phyloP scores from a whole-genome alignment of 1,140 invertebrate species.

The Ceratina australensis region DNA sequence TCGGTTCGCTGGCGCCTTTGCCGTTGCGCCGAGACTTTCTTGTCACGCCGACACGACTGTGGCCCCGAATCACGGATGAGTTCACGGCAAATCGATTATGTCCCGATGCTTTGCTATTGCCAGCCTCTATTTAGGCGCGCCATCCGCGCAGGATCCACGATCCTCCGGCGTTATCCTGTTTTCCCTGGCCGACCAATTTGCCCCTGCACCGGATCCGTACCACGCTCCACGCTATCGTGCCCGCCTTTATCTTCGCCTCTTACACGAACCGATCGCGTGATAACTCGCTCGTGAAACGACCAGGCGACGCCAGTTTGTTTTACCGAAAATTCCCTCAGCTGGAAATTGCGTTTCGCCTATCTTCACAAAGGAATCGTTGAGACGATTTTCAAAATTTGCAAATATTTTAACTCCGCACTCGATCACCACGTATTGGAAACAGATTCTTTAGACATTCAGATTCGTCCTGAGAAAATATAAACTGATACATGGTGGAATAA shows the following conservation, averaged over 20 bases:
- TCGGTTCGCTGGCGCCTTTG: slow-evolving; percentile 79
- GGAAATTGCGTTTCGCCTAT: slow-evolving; percentile 26
- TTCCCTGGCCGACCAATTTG: slow-evolving; percentile 58
- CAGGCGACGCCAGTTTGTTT: slow-evolving; percentile 41
- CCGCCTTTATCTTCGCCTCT: slow-evolving; percentile 57
- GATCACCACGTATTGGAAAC: no score
- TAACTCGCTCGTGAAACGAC: slow-evolving; percentile 62
- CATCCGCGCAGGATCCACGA: slow-evolving; percentile 48
- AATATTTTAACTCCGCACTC: no score
- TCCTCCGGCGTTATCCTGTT: slow-evolving; percentile 66
- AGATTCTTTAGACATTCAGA: no score
- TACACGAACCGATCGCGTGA: slow-evolving; percentile 54
- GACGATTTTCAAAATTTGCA: not conserved
- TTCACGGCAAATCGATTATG: slow-evolving; percentile 79
- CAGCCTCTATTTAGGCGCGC: slow-evolving; percentile 37
- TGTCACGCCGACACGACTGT: slow-evolving; percentile 74
- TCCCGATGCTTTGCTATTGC: slow-evolving; percentile 62
- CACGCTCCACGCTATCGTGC: not conserved
- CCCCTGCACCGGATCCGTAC: slow-evolving; percentile 17
- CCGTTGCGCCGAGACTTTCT: slow-evolving; percentile 73
- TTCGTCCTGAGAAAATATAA: no score
- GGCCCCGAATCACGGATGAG: slow-evolving; percentile 77
- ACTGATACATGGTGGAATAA: no score
- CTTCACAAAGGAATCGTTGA: not conserved
- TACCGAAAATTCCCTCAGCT: slow-evolving; percentile 17